These are phyloP conservation scores for Isoperla grammatica DNA, from an alignment of 2,888 invertebrate species.

Conservation along the genomic window DNA sequence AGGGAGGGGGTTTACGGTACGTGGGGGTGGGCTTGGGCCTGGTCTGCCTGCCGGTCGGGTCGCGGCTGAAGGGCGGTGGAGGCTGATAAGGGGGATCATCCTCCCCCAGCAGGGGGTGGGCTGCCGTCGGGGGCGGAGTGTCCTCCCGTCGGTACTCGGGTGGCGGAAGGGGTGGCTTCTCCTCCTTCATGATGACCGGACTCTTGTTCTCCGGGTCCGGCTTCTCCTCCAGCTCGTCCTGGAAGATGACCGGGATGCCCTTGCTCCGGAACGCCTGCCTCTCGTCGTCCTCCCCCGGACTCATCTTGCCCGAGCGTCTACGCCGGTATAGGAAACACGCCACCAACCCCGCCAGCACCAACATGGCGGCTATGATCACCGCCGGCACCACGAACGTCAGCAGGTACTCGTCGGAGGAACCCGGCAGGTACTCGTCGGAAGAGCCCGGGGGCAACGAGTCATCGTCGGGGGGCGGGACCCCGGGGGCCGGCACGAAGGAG, in stretches of 20 bases:
- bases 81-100: slow-evolving; percentile 80
- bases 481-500: slow-evolving; percentile 40
- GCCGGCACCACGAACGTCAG: slow-evolving; percentile 84
- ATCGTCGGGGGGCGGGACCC: slow-evolving; percentile 39
- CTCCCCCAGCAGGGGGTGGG: slow-evolving; percentile 41
- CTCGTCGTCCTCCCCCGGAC: slow-evolving; percentile 72
- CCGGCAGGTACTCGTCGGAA: slow-evolving; percentile 42
- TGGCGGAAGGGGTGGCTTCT: slow-evolving; percentile 86
- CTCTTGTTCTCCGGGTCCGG: slow-evolving; percentile 85
- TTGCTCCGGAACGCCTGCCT: slow-evolving; percentile 55
- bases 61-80: slow-evolving; percentile 78
- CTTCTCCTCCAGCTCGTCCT: slow-evolving; percentile 92
- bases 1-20: slow-evolving; percentile 93
- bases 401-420: slow-evolving; percentile 44
- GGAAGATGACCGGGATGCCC: slow-evolving; percentile 91
- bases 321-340: slow-evolving; percentile 83
- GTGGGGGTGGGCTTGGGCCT: slow-evolving; percentile 82
- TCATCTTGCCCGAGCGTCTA: slow-evolving; percentile 75
- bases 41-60: slow-evolving; percentile 60
- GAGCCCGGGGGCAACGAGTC: slow-evolving; percentile 41
- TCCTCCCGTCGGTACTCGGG: slow-evolving; percentile 64
- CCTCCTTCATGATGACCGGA: slow-evolving; percentile 90
- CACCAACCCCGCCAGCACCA: slow-evolving; percentile 77
- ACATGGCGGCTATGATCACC: slow-evolving; percentile 80
- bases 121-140: slow-evolving; percentile 29